Percentiles rank a stretch among this genome's conserved stretches.
phyloP scores from a whole-genome alignment of 2,888 invertebrate genomes.

The Falcaria lacertinaria region DNA sequence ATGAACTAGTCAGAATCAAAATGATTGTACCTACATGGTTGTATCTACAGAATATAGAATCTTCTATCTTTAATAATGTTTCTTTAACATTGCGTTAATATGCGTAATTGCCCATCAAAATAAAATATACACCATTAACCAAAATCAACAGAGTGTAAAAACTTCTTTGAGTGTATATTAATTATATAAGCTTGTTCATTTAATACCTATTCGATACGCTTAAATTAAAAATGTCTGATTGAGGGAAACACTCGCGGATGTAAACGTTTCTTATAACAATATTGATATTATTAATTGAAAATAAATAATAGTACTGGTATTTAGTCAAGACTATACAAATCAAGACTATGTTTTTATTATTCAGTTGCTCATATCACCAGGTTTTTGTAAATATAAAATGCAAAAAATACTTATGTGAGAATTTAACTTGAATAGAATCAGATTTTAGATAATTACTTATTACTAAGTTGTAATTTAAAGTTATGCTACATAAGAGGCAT shows the following conservation, averaged over 20 bases:
- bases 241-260: background rate
- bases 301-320: conserved; percentile 19
- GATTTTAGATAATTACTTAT: no score
- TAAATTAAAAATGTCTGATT: background rate
- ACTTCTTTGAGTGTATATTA: background rate
- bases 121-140: background rate
- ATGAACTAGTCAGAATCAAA: background rate
- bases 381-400: background rate
- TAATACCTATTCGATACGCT: background rate
- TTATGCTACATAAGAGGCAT: no score
- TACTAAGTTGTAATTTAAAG: no score
- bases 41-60: background rate
- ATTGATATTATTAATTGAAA: conserved; percentile 29
- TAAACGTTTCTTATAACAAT: conserved; percentile 7
- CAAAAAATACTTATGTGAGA: no score
- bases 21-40: background rate
- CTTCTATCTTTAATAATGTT: background rate
- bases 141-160: no score
- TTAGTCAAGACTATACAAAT: conserved; percentile 9
- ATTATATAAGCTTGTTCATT: background rate
- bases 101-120: background rate
- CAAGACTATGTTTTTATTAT: conserved; percentile 3
- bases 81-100: background rate
- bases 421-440: no score
- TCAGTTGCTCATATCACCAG: background rate